Percentiles rank a stretch among this genome's conserved stretches.
These are phyloP conservation scores for Anomalospiza imberbis DNA, from an alignment of 2,797 vertebrate species.

Conservation along the genomic window DNA sequence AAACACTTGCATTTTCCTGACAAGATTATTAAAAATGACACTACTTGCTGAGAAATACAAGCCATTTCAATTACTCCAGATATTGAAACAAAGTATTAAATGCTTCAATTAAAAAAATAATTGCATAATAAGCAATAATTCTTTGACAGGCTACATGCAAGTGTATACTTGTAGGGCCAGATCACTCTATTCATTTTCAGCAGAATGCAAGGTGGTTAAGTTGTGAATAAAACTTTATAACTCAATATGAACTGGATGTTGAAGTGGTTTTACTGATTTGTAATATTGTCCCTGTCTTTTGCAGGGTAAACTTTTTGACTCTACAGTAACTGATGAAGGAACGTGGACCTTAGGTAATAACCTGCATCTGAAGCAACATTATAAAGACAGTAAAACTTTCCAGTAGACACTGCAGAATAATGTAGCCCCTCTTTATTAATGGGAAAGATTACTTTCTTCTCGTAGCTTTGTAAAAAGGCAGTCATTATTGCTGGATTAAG, in stretches of 20 bases:
- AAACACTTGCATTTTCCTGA: not conserved
- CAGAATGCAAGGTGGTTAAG: not conserved
- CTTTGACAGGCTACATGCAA: not conserved
- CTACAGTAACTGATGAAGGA: slow-evolving; percentile 89
- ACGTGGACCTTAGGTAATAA: slow-evolving; percentile 93
- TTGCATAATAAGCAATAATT: accelerated
- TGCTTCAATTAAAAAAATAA: not conserved
- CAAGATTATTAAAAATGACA: not conserved
- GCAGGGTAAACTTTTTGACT: slow-evolving; percentile 91
- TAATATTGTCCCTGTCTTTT: slow-evolving; percentile 23
- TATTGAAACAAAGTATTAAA: not conserved
- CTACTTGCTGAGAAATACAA: not conserved
- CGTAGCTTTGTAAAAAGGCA: not conserved
- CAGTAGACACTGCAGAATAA: not conserved
- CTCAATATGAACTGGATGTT: not conserved
- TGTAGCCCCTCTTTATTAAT: not conserved
- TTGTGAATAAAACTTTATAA: not conserved
- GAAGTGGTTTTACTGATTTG: not conserved
- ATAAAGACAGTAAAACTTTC: not conserved
- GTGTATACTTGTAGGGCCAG: accelerated
- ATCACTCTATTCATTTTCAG: not conserved
- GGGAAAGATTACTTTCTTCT: not conserved
- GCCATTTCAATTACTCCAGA: not conserved
- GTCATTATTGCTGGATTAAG: not conserved
- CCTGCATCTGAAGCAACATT: not conserved